phyloP scores from a whole-genome alignment of 2,888 invertebrate species.

The Pyrrhia umbra region DNA sequence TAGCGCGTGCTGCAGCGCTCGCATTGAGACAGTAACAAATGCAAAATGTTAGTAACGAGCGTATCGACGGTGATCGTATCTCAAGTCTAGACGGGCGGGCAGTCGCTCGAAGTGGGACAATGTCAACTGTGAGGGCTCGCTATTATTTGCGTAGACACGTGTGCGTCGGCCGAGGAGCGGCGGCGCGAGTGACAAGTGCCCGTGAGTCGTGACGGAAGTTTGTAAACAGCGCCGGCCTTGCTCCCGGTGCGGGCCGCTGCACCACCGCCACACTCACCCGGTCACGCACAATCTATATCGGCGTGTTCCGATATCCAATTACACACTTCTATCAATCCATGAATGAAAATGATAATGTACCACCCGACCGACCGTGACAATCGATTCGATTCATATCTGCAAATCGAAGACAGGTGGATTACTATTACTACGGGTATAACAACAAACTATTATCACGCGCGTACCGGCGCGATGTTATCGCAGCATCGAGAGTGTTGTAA shows the following conservation, averaged over 20 bases:
- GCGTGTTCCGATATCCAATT: slow-evolving; percentile 76
- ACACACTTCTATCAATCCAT: slow-evolving; percentile 75
- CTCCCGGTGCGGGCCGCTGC: slow-evolving; percentile 78
- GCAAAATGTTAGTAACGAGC: slow-evolving; percentile 74
- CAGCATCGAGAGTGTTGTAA: slow-evolving; percentile 42
- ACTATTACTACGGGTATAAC: slow-evolving; percentile 68
- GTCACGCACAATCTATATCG: slow-evolving; percentile 80
- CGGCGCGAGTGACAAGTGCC: slow-evolving; percentile 82
- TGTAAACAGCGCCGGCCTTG: slow-evolving; percentile 89
- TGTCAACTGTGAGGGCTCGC: slow-evolving; percentile 87
- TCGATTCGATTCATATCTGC: slow-evolving; percentile 74
- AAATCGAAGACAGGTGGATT: slow-evolving; percentile 73
- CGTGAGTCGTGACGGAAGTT: slow-evolving; percentile 86
- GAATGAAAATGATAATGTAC: slow-evolving; percentile 81
- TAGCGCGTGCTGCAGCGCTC: slow-evolving; percentile 34
- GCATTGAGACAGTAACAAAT: slow-evolving; percentile 68
- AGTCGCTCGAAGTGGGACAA: slow-evolving; percentile 82
- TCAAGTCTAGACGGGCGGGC: slow-evolving; percentile 83
- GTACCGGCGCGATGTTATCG: slow-evolving; percentile 61
- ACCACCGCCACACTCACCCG: slow-evolving; percentile 61
- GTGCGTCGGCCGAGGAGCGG: slow-evolving; percentile 71
- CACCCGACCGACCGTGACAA: slow-evolving; percentile 77
- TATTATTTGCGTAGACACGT: slow-evolving; percentile 89
- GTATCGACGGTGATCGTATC: slow-evolving; percentile 79
- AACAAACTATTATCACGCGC: slow-evolving; percentile 71